phyloP scores from a whole-genome alignment of 2,113 vertebrate genomes.

The Hyperoodon ampullatus region DNA sequence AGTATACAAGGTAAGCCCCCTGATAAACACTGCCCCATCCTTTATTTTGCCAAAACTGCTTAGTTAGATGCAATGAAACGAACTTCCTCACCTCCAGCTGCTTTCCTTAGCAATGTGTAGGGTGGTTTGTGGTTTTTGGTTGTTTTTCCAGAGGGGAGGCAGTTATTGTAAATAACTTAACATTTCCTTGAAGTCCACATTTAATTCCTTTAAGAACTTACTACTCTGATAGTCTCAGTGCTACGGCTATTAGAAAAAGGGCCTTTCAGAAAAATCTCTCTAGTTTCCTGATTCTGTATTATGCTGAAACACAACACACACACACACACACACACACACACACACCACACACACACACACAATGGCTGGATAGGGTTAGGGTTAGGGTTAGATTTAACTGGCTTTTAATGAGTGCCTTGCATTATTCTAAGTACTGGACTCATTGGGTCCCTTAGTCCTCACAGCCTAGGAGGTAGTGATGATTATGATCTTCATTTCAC shows the following conservation, averaged over 20 bases:
- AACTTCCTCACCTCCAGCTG: background rate
- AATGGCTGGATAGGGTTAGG: background rate
- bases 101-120: background rate
- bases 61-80: background rate
- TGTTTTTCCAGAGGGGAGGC: background rate
- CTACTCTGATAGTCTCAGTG: background rate
- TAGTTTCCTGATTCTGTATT: background rate
- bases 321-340: background rate
- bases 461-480: background rate
- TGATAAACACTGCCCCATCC: background rate
- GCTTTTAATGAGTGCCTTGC: background rate
- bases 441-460: background rate
- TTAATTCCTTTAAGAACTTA: slow-evolving; percentile 1
- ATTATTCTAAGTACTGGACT: background rate
- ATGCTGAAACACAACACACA: background rate
- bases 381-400: background rate
- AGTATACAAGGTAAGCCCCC: background rate
- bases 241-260: background rate
- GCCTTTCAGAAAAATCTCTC: background rate
- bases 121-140: background rate
- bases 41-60: background rate
- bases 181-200: background rate
- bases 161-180: background rate
- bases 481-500: background rate
- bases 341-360: background rate